Base-by-base conservation (phyloP, 2,888 invertebrate species). In the Lasiommata megera region DNA sequence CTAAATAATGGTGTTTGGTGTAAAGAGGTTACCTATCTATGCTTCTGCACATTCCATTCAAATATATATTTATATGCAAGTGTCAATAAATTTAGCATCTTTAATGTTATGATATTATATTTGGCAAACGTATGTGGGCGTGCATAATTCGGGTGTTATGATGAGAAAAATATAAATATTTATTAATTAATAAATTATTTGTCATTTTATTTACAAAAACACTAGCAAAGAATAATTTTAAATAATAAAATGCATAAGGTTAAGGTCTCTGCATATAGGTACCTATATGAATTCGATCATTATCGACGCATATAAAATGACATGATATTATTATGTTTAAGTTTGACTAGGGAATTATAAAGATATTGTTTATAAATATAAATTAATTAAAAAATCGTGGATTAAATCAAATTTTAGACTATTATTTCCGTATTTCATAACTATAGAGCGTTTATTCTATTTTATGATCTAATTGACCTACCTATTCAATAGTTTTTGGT, bases 51-150 rank as follows among this genome's bases (percentile, higher is more conserved):
- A 78, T 84, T 84, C 80, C 82, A 80, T 76, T 77, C 61, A 58
- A 83, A 84, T 86, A 84, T 87, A 79, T 88, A 88, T 89, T 89
- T 89, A 88, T 88, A 78, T 78, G 69, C 89, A 87, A 88, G 89
- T 71, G 69, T 87, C 74, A 83, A 88, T n/a, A n/a, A n/a, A n/a
- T 89, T 89, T 89, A 86, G 88, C 87, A 84, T 77, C 68, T 66
- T 66, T 57, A 47, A 67, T 44, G 54, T 31, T 60, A 62, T 59
- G 34, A 67, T 65, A 65, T 64, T 63, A 58, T 62, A 61, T 68
- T 74, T 77, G 81, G 79, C 75, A 79, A 77, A 78, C 79, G 81
- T 72, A 57, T 60, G 60, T 58, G n/a, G n/a, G 28, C 47, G 16
- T 46, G 31, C 9, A 5, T 12, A 7, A 38, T 14, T 36, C 18